phyloP scores from a whole-genome alignment of 1,140 invertebrate genomes.

The Aradophagus sp. region DNA sequence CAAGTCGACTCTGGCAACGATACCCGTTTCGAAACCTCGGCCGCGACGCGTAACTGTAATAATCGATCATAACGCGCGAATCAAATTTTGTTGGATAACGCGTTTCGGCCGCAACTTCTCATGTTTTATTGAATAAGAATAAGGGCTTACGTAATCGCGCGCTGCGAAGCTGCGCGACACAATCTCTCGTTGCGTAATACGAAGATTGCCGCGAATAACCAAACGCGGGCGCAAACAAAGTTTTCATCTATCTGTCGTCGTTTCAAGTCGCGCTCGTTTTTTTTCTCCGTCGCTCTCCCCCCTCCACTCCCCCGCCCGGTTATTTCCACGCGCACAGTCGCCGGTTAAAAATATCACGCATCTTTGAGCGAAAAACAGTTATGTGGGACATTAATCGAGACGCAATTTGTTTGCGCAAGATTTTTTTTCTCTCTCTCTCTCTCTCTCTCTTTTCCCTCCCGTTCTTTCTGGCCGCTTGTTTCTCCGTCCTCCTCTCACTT shows the following conservation, averaged over 20 bases:
- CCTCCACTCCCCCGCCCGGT: no score
- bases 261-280: constrained; percentile 20
- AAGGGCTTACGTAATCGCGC: constrained; percentile 48
- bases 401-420: constrained; percentile 14
- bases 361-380: constrained; percentile 13
- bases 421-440: constrained; percentile 6
- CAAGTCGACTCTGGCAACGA: constrained; percentile 1
- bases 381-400: constrained; percentile 11
- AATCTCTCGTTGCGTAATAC: constrained; percentile 45
- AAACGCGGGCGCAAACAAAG: constrained; percentile 44
- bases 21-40: constrained; percentile 13
- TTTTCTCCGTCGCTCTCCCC: no score
- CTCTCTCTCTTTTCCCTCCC: no score
- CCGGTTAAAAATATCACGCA: constrained; percentile 7
- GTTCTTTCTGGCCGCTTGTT: no score
- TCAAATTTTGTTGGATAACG: constrained; percentile 46
- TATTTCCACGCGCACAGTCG: constrained; percentile 10
- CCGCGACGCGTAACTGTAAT: constrained; percentile 26
- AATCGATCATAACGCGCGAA: constrained; percentile 45
- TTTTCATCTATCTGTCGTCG: constrained; percentile 41
- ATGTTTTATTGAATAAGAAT: constrained; percentile 47
- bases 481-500: background rate
- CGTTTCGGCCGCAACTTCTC: constrained; percentile 51
- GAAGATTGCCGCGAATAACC: constrained; percentile 52
- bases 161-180: constrained; percentile 44